A percentile compares a stretch with the other conserved stretches of the same genome.
Conservation (phyloP, 2,113 vertebrate species). For the Dipodomys stephensi region DNA sequence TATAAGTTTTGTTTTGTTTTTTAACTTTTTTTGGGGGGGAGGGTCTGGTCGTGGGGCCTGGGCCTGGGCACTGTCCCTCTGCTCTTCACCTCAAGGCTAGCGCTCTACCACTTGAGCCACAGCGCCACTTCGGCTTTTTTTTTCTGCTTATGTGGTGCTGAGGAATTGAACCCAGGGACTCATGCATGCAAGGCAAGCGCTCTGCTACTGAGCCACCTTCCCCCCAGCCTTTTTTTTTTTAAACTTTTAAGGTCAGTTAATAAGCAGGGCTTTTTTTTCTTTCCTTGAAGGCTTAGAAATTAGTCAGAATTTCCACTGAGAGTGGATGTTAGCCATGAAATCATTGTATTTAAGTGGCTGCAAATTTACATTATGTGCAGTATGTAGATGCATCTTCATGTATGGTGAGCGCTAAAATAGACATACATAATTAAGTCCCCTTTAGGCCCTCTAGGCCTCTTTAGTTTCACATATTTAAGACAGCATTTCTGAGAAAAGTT, state of each 20-base stretch:
- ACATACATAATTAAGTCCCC: not conserved
- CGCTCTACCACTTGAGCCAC: too few species aligned
- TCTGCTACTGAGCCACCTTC: too few species aligned
- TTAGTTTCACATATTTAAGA: conserved; percentile 23
- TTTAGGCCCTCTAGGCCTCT: not conserved
- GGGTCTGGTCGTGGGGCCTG: too few species aligned
- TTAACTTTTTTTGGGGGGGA: too few species aligned
- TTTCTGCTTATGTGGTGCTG: too few species aligned
- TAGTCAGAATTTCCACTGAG: not conserved
- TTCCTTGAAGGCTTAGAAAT: not conserved
- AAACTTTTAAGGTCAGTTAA: conserved; percentile 13
- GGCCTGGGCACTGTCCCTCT: too few species aligned
- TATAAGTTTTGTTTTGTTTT: too few species aligned
- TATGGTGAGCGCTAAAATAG: not conserved
- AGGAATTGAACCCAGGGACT: too few species aligned
- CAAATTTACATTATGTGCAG: not conserved
- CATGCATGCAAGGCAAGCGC: too few species aligned
- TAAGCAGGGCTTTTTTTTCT: conserved; percentile 4
- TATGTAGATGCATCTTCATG: not conserved
- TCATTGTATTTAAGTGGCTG: not conserved
- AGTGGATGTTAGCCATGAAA: not conserved
- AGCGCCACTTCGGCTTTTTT: too few species aligned
- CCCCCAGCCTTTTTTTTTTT: too few species aligned
- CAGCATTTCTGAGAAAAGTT: conserved; percentile 50
- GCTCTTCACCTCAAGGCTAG: too few species aligned